Evolutionary conservation across 2,888 invertebrate genomes (phyloP).

Genomic region (Rotaria sp.): DNA sequence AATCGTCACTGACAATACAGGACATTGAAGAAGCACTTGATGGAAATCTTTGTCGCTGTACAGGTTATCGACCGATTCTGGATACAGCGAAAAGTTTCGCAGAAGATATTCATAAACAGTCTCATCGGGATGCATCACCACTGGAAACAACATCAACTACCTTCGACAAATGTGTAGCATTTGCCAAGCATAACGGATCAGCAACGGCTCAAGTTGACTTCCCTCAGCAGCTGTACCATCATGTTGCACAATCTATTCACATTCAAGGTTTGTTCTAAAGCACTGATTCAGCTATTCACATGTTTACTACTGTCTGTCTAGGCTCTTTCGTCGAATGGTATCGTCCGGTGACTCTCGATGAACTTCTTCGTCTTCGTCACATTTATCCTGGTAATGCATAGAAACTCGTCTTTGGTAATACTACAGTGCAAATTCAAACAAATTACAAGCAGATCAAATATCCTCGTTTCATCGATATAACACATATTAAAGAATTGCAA

Average conservation of each 20-base stretch:
- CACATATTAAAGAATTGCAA: constrained; percentile 64
- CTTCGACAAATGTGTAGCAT: background rate
- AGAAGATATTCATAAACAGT: background rate
- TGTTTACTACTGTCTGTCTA: constrained; percentile 48
- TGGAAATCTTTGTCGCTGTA: constrained; percentile 75
- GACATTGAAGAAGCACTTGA: constrained; percentile 62
- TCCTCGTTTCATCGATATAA: constrained; percentile 71
- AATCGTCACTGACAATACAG: constrained; percentile 59
- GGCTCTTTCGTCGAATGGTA: constrained; percentile 69
- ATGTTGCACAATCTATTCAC: background rate
- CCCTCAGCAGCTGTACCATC: background rate
- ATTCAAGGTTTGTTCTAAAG: background rate
- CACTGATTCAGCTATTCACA: too few species aligned
- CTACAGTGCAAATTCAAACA: constrained; percentile 81
- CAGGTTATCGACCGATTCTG: constrained; percentile 84
- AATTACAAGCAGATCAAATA: constrained; percentile 77
- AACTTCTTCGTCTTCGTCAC: constrained; percentile 66
- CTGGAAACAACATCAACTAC: background rate
- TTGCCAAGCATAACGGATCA: background rate
- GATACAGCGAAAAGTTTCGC: constrained; percentile 71
- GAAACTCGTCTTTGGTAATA: constrained; percentile 73
- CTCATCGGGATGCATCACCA: background rate
- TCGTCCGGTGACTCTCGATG: constrained; percentile 66
- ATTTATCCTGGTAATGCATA: constrained; percentile 51
- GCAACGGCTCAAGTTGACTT: background rate